Evolutionary conservation across 2,888 invertebrate genomes (phyloP).

Genomic region (Pyrochroa serraticornis): DNA sequence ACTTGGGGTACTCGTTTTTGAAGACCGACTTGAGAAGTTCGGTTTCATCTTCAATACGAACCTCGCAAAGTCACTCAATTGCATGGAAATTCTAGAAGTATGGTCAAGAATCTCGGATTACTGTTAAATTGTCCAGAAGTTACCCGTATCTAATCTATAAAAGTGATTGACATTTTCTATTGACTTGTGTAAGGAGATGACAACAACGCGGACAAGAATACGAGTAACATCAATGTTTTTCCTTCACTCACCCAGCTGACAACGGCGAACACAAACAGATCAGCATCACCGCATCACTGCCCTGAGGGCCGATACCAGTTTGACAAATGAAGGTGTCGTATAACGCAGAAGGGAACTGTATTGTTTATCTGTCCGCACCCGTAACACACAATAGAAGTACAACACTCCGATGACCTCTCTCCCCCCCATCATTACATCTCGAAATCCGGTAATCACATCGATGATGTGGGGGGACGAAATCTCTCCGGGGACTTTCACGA

Average conservation of each 20-base stretch:
- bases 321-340: conserved; percentile 51
- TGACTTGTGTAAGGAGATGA: too few species aligned
- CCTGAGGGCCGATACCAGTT: neutral
- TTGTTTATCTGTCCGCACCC: conserved; percentile 51
- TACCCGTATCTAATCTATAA: too few species aligned
- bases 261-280: neutral
- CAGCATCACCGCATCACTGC: neutral
- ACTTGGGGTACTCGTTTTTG: too few species aligned
- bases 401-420: neutral
- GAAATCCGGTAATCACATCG: conserved; percentile 31
- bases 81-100: too few species aligned
- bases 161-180: too few species aligned
- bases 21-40: too few species aligned
- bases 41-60: too few species aligned
- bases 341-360: conserved; percentile 44
- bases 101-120: too few species aligned
- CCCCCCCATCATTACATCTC: neutral
- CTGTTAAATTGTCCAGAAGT: too few species aligned
- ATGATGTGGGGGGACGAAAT: conserved; percentile 25
- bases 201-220: too few species aligned
- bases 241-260: neutral
- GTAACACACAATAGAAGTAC: conserved; percentile 28
- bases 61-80: too few species aligned
- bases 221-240: neutral
- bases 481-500: conserved; percentile 17